These are phyloP conservation scores for Varroa destructor DNA, from an alignment of 1,140 invertebrate genomes.

Conservation along the genomic window DNA sequence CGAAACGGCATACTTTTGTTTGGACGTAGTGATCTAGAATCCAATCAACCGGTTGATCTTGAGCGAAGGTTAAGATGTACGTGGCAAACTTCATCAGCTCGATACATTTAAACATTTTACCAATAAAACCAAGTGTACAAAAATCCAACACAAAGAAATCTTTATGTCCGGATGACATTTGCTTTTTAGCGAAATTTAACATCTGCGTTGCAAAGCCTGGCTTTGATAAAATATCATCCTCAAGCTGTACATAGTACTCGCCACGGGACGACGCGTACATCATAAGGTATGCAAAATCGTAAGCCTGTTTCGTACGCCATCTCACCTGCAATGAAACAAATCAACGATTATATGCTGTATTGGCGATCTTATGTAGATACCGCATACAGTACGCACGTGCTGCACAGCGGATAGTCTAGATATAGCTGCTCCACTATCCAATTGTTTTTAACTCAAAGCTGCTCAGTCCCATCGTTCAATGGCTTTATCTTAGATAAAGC, in stretches of 20 bases:
- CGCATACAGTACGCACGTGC: not conserved
- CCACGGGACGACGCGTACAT: conserved; percentile 63
- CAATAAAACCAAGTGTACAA: conserved; percentile 81
- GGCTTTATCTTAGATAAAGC: no score
- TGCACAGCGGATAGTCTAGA: no score
- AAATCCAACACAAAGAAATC: conserved; percentile 89
- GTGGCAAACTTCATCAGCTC: conserved; percentile 47
- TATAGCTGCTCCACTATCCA: no score
- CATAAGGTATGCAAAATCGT: conserved; percentile 92
- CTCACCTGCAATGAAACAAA: conserved; percentile 38
- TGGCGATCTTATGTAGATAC: not conserved
- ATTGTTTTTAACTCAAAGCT: no score
- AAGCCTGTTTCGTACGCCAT: conserved; percentile 91
- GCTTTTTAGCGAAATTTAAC: conserved; percentile 66
- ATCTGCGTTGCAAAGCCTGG: conserved; percentile 65
- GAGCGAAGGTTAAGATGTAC: conserved; percentile 71
- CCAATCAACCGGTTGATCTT: conserved; percentile 95
- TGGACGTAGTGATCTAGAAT: conserved; percentile 75
- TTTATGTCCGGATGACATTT: conserved; percentile 57
- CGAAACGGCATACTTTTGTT: conserved; percentile 75
- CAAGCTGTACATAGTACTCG: conserved; percentile 58
- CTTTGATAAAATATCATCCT: conserved; percentile 88
- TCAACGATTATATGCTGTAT: conserved; percentile 6
- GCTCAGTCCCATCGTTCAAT: no score
- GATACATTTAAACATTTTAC: conserved; percentile 79